Conservation (phyloP, 2,797 vertebrate species). For the Parauchenoglanis punctatus region DNA sequence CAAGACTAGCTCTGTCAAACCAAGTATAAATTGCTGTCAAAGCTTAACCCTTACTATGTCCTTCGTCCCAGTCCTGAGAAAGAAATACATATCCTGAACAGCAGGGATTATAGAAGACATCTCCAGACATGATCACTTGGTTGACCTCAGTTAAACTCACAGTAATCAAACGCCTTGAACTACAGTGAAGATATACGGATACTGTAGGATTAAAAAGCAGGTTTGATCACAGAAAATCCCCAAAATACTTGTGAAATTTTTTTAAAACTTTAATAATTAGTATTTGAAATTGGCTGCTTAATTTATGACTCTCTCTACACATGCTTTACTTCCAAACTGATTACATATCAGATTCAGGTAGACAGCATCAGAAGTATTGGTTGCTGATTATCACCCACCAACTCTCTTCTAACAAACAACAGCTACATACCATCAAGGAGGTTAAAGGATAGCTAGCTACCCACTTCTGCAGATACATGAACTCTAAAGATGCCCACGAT, state of each 20-base stretch:
- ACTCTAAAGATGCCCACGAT: neutral
- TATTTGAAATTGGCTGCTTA: neutral
- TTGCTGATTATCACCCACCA: neutral
- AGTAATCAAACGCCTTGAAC: neutral
- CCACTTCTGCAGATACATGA: neutral
- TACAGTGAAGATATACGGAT: neutral
- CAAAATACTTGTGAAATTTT: neutral
- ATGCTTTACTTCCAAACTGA: neutral
- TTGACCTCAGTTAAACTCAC: neutral
- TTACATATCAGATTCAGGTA: neutral
- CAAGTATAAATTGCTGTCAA: slow-evolving; percentile 3
- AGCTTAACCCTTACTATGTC: neutral
- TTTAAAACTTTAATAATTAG: neutral
- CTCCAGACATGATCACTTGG: slow-evolving; percentile 3
- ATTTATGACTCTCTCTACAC: neutral
- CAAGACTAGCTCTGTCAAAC: neutral
- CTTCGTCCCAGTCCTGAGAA: neutral
- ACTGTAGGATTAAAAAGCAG: neutral
- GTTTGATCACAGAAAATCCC: neutral
- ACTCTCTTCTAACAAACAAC: too few species aligned
- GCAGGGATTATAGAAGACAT: slow-evolving; percentile 2
- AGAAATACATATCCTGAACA: neutral
- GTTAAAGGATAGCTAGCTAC: neutral
- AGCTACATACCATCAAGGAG: neutral
- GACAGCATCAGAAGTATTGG: neutral